Conservation (phyloP, 2,888 invertebrate species). For the Strigamia maritima region DNA sequence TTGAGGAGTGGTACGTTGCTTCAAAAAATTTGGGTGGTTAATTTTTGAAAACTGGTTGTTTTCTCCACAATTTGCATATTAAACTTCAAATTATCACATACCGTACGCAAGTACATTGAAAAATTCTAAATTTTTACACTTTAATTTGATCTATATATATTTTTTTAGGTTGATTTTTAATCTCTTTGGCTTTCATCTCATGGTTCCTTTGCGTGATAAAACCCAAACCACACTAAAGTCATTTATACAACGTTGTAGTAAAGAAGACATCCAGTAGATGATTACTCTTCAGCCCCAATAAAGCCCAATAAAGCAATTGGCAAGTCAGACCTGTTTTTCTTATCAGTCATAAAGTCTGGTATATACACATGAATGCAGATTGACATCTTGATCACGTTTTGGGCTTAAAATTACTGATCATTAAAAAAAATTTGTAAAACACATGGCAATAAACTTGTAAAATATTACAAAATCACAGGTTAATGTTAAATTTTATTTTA, state of each 20-base stretch:
- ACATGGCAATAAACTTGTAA: not conserved
- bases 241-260: not conserved
- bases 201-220: not conserved
- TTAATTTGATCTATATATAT: too few relatives aligned
- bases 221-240: not conserved
- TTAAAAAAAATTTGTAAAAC: constrained; percentile 10
- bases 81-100: not conserved
- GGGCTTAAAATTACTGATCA: not conserved
- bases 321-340: constrained; percentile 12
- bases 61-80: constrained; percentile 3
- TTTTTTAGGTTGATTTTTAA: too few relatives aligned
- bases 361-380: not conserved
- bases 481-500: not conserved
- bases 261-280: constrained; percentile 15
- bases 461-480: not conserved
- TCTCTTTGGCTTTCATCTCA: not conserved
- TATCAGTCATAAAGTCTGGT: not conserved
- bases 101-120: too few relatives aligned
- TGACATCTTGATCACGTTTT: constrained; percentile 15
- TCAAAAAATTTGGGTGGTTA: constrained; percentile 9
- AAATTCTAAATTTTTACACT: not conserved
- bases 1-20: constrained; percentile 6
- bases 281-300: constrained; percentile 10
- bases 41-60: constrained; percentile 15
- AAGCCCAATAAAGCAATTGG: constrained; percentile 15